A percentile compares a stretch with the other conserved stretches of the same genome.
These are phyloP conservation scores for Synergus umbraculus DNA, from an alignment of 2,888 invertebrate species.

Conservation along the genomic window DNA sequence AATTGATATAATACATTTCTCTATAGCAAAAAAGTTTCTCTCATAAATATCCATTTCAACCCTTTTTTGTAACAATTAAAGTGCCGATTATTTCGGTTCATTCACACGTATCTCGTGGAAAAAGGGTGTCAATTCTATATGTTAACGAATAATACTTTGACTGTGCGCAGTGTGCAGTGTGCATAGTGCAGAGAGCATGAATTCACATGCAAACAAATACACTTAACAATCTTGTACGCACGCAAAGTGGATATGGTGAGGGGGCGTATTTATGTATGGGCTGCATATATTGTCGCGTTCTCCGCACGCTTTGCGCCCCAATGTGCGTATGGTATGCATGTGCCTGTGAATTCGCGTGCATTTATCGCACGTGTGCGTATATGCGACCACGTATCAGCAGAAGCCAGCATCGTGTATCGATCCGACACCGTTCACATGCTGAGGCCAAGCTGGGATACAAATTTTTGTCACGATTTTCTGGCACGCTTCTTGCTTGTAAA, in stretches of 20 bases:
- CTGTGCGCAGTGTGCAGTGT: neutral
- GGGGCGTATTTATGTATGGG: neutral
- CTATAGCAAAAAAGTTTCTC: neutral
- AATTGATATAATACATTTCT: no score
- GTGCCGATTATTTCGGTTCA: neutral
- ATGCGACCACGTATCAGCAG: constrained; percentile 6
- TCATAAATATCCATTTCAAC: neutral
- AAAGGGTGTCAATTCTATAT: constrained; percentile 30
- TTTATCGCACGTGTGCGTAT: constrained; percentile 18
- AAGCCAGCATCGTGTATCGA: constrained; percentile 38
- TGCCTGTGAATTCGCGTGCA: constrained; percentile 8
- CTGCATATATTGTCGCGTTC: constrained; percentile 14
- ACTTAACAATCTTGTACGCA: constrained; percentile 8
- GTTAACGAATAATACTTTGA: constrained; percentile 35
- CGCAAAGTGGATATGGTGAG: neutral
- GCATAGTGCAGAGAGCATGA: constrained; percentile 4
- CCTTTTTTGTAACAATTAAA: neutral
- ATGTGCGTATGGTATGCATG: neutral
- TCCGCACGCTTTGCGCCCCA: neutral
- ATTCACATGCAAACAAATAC: constrained; percentile 32
- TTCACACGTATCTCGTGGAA: constrained; percentile 12
- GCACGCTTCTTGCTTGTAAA: constrained; percentile 17
- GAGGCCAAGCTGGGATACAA: constrained; percentile 34
- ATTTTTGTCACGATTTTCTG: constrained; percentile 39
- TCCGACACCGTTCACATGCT: constrained; percentile 13